These are phyloP conservation scores for Druon quercuslanigerum DNA, from an alignment of 1,140 invertebrate species.

Conservation along the genomic window DNA sequence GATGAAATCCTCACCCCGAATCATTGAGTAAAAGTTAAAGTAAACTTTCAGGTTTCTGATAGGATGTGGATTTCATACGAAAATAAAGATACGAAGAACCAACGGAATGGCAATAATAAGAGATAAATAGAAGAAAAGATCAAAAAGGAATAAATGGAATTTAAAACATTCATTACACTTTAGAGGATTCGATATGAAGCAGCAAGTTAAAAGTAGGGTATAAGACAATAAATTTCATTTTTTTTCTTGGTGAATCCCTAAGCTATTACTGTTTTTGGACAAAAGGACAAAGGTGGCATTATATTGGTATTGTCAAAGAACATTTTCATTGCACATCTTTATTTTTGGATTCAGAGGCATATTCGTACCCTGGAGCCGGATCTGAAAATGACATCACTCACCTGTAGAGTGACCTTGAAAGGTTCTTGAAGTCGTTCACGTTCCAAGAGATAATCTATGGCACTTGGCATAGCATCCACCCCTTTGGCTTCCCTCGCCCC, in stretches of 20 bases:
- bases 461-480: constrained; percentile 83
- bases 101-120: not conserved
- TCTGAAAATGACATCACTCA: constrained; percentile 62
- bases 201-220: not conserved
- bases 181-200: not conserved
- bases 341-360: not conserved
- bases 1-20: not conserved
- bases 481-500: constrained; percentile 96
- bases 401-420: constrained; percentile 89
- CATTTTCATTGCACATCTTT: not conserved
- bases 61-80: not conserved
- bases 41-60: constrained; percentile 17
- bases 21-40: not conserved
- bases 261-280: not conserved
- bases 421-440: constrained; percentile 91
- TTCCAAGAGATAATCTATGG: constrained; percentile 88
- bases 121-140: not conserved
- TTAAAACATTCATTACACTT: not conserved
- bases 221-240: not conserved
- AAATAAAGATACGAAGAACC: not conserved
- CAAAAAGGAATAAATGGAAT: not conserved
- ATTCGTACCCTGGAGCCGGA: constrained; percentile 10
- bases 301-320: not conserved
- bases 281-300: no score
- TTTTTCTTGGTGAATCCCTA: not conserved